Evolutionary conservation across 1,140 invertebrate genomes (phyloP), one percentile per base, ranked within the genome.

Genomic region (Scaptomyza hsui): DNA sequence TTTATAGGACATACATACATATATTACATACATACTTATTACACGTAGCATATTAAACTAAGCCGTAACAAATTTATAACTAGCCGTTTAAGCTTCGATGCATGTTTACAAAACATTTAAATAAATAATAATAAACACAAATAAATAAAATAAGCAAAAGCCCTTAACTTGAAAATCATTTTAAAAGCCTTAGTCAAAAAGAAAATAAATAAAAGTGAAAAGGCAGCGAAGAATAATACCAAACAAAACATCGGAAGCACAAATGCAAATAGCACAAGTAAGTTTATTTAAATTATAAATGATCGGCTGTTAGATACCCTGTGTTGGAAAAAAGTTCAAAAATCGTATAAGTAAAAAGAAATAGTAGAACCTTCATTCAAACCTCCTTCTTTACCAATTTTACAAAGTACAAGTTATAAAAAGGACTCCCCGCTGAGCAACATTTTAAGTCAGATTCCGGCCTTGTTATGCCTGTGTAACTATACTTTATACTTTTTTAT

Each of bases 21-120:
- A 55, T 63, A 49, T 55, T 44, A 68, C 44, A 75, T 5, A 62
- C 29, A 52, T 70, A 59, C 39, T 56, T 69, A 69, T 71, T 41
- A 61, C n/a, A 49, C 37, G 32, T 49, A 67, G 18, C 19, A 52
- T 26, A 56, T 41, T 26, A 1, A 47, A 44, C 13, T 52, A 63
- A 32, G 64, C 52, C 64, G 59, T 52, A 75, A 75, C 56, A 75
- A 67, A 83, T 78, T 82, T 74, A 82, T 83, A 81, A 78, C 79
- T 82, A 81, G 78, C 61, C 53, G 51, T 78, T 88, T 86, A 86
- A 86, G 82, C 78, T 88, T 86, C 72, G 81, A 86, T 86, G 82
- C 82, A 86, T 86, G 82, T 86, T 86, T 86, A 86, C 82, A 86
- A 86, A 86, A 86, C 82, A 88, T 86, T 86, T 86, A 86, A 86